Evolutionary conservation across 2,888 invertebrate species (phyloP).

Genomic region (Schizaphis graminum): DNA sequence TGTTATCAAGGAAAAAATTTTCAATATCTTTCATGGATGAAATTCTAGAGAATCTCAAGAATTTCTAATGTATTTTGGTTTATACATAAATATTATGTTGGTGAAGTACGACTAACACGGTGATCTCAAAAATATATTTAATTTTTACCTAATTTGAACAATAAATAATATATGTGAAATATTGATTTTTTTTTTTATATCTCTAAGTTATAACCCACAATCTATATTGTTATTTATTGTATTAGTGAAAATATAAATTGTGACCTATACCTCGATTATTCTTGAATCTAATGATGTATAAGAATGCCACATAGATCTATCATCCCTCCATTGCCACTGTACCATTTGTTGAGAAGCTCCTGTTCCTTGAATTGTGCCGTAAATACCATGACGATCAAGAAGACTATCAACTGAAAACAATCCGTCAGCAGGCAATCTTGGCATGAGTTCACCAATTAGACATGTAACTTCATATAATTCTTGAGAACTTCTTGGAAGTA

Average conservation of each 20-base stretch:
- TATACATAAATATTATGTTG: neutral
- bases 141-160: neutral
- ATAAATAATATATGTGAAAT: neutral
- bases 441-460: constrained; percentile 97
- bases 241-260: constrained; percentile 68
- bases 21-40: neutral
- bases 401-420: constrained; percentile 94
- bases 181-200: neutral
- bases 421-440: constrained; percentile 93
- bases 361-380: constrained; percentile 63
- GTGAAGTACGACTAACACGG: neutral
- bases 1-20: neutral
- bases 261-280: constrained; percentile 83
- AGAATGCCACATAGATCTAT: constrained; percentile 89
- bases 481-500: constrained; percentile 92
- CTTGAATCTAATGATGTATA: constrained; percentile 94
- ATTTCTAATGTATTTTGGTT: neutral
- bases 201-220: neutral
- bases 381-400: constrained; percentile 79
- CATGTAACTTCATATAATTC: constrained; percentile 98
- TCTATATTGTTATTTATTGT: neutral
- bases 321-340: constrained; percentile 98
- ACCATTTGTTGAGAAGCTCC: constrained; percentile 78
- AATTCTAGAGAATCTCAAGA: neutral
- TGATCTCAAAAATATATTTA: neutral